phyloP scores from a whole-genome alignment of 2,113 vertebrate species.

The Delphinapterus leucas region DNA sequence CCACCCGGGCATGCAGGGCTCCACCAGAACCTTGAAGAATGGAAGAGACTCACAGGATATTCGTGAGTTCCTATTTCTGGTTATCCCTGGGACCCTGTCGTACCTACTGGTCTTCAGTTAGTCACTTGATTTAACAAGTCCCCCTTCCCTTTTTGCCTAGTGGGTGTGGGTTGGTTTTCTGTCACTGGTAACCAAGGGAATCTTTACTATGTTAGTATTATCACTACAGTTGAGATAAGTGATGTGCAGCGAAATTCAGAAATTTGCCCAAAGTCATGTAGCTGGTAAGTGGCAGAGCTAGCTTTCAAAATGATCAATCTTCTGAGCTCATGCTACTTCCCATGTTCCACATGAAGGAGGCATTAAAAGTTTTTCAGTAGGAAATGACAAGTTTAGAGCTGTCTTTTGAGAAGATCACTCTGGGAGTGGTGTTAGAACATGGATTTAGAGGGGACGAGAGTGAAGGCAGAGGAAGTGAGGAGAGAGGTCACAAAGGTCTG shows the following conservation, averaged over 20 bases:
- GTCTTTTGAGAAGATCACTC: not conserved
- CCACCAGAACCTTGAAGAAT: too few relatives aligned
- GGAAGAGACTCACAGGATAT: not conserved
- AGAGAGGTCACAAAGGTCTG: not conserved
- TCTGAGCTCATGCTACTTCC: not conserved
- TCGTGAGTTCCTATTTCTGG: not conserved
- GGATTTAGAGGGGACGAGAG: not conserved
- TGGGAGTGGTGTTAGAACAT: not conserved
- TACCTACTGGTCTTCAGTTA: not conserved
- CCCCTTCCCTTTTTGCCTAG: not conserved
- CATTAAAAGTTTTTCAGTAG: not conserved
- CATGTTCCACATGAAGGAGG: not conserved
- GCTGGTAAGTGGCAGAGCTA: not conserved
- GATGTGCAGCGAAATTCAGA: not conserved
- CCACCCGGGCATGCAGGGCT: not conserved
- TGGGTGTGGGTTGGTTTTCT: not conserved
- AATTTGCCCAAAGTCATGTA: not conserved
- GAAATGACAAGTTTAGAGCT: not conserved
- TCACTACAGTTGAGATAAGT: not conserved
- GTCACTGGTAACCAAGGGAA: conserved; percentile 2
- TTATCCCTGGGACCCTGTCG: not conserved
- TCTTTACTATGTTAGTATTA: not conserved
- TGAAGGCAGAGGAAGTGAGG: not conserved
- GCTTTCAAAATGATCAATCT: not conserved
- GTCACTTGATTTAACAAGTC: not conserved